phyloP scores from a whole-genome alignment of 2,113 vertebrate species.

The Anguilla japonica region DNA sequence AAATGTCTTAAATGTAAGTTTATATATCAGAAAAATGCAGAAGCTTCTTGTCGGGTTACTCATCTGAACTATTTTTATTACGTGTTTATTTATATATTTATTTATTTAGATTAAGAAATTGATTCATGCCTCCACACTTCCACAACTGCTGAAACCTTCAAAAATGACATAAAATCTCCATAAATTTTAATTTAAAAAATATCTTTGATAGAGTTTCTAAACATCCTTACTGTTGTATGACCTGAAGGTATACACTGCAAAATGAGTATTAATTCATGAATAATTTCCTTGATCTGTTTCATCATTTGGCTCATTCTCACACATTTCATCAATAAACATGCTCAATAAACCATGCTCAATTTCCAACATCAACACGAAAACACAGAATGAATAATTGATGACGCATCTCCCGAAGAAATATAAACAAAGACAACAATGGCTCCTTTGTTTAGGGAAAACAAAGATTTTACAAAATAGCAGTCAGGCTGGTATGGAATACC shows the following conservation, averaged over 20 bases:
- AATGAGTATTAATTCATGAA: not conserved
- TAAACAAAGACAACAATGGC: slow-evolving; percentile 1
- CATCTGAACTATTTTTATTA: too few relatives aligned
- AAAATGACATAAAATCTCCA: not conserved
- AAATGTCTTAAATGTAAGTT: not conserved
- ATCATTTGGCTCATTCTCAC: not conserved
- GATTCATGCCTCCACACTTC: too few relatives aligned
- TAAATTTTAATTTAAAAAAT: not conserved
- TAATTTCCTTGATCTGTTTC: not conserved
- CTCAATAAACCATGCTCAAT: not conserved
- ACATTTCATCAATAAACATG: not conserved
- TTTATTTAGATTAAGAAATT: not conserved
- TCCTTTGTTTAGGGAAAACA: not conserved
- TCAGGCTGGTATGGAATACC: not conserved
- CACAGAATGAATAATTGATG: slow-evolving; percentile 16
- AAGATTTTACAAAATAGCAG: not conserved
- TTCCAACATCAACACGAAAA: slow-evolving; percentile 2
- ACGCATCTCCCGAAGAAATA: slow-evolving; percentile 3
- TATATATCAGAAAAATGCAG: not conserved
- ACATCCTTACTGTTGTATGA: not conserved
- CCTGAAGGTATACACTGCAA: not conserved
- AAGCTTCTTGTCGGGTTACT: not conserved
- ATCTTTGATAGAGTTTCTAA: not conserved
- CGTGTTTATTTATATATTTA: not conserved
- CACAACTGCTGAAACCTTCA: not conserved